phyloP scores from a whole-genome alignment of 2,888 invertebrate species.

The Iphiclides podalirius region DNA sequence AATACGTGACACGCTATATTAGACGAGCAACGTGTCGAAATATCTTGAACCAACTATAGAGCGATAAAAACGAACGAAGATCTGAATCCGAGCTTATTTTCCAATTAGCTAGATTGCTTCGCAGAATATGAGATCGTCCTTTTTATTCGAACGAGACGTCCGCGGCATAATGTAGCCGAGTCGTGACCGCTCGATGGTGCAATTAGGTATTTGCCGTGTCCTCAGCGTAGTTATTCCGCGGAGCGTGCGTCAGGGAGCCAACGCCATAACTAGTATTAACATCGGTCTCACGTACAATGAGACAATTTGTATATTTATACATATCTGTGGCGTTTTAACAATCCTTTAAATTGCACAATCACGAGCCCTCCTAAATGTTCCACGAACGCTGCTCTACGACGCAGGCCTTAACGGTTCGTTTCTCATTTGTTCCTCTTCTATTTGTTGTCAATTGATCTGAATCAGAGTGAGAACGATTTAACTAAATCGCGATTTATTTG shows the following conservation, averaged over 20 bases:
- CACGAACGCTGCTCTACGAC: no score
- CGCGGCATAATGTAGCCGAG: conserved; percentile 32
- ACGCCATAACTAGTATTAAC: conserved; percentile 34
- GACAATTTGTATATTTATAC: conserved; percentile 35
- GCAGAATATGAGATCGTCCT: conserved; percentile 19
- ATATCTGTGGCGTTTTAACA: conserved; percentile 27
- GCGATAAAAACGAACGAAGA: conserved; percentile 22
- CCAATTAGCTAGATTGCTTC: conserved; percentile 16
- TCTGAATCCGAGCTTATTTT: conserved; percentile 13
- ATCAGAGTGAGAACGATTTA: no score
- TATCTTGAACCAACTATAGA: no score
- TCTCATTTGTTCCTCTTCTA: no score
- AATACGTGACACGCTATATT: no score
- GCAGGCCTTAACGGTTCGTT: no score
- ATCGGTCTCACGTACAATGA: conserved; percentile 46
- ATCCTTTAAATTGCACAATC: conserved; percentile 20
- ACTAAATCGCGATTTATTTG: no score
- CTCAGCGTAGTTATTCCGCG: conserved; percentile 31
- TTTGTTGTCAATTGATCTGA: no score
- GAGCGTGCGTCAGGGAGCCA: conserved; percentile 44
- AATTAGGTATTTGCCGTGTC: conserved; percentile 46
- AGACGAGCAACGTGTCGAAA: no score
- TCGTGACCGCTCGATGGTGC: conserved; percentile 43
- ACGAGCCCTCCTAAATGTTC: no score
- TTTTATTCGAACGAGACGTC: conserved; percentile 32